Conservation (phyloP, 1,140 invertebrate genomes). For the Zeugodacus cucurbitae region DNA sequence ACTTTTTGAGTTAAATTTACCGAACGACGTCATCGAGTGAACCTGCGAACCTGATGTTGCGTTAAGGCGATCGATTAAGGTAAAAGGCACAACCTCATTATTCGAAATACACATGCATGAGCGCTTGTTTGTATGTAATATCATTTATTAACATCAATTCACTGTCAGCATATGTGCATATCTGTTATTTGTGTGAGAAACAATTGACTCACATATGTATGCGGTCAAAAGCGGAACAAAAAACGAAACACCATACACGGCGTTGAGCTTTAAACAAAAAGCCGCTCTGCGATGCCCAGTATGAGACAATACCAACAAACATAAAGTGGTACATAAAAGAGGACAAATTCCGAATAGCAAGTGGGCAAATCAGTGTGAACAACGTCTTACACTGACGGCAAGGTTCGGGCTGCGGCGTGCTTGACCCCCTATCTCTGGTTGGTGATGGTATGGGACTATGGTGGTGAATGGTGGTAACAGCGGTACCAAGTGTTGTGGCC, state of each 20-base stretch:
- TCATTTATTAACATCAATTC: background rate
- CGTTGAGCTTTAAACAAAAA: background rate
- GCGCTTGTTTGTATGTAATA: background rate
- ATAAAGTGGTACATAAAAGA: background rate
- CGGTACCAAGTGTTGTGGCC: background rate
- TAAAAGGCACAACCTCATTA: background rate
- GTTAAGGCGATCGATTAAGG: background rate
- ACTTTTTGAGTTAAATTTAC: conserved; percentile 1
- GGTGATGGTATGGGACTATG: background rate
- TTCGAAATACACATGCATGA: background rate
- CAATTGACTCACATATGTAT: background rate
- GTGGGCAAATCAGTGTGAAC: background rate
- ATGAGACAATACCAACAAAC: background rate
- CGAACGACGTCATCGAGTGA: conserved; percentile 11
- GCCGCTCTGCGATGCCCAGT: background rate
- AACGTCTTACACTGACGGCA: background rate
- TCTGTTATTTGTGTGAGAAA: background rate
- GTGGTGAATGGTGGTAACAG: background rate
- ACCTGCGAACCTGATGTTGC: background rate
- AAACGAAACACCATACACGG: background rate
- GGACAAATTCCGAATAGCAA: background rate
- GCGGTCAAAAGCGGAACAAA: background rate
- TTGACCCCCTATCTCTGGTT: background rate
- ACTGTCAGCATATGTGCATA: background rate
- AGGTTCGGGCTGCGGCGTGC: background rate